Evolutionary conservation across 2,113 vertebrate species (phyloP).

Genomic region (Plecturocebus donacophilus): DNA sequence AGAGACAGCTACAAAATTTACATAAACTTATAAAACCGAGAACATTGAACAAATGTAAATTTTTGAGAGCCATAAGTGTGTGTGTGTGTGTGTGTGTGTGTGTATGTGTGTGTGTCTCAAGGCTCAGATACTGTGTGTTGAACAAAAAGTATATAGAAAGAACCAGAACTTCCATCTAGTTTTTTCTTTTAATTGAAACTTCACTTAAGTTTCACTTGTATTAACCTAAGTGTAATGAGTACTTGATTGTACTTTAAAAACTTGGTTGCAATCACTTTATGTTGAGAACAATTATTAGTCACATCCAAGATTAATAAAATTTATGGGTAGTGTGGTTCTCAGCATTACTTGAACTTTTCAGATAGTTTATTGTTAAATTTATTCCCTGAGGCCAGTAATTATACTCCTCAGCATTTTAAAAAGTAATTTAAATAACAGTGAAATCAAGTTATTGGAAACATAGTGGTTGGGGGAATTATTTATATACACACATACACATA

Average conservation of each 20-base stretch:
- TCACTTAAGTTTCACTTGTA: neutral
- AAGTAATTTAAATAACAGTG: neutral
- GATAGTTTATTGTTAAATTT: neutral
- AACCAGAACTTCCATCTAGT: neutral
- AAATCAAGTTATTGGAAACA: neutral
- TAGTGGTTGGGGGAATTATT: neutral
- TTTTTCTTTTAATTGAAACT: slow-evolving; percentile 2
- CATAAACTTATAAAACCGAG: neutral
- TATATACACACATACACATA: neutral
- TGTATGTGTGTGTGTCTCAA: neutral
- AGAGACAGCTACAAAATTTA: neutral
- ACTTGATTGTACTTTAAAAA: neutral
- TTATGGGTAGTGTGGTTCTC: neutral
- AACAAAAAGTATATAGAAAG: neutral
- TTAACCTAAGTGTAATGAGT: neutral
- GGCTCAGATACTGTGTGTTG: neutral
- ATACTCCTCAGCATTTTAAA: neutral
- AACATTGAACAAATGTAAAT: neutral
- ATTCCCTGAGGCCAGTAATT: neutral
- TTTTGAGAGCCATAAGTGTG: neutral
- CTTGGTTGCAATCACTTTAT: neutral
- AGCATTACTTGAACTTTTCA: neutral
- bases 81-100: no score
- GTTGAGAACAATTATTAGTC: neutral
- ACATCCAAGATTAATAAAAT: neutral